Conservation (phyloP, 37 sponge, comb jelly and placozoan genomes). For the Agelas oroides region DNA sequence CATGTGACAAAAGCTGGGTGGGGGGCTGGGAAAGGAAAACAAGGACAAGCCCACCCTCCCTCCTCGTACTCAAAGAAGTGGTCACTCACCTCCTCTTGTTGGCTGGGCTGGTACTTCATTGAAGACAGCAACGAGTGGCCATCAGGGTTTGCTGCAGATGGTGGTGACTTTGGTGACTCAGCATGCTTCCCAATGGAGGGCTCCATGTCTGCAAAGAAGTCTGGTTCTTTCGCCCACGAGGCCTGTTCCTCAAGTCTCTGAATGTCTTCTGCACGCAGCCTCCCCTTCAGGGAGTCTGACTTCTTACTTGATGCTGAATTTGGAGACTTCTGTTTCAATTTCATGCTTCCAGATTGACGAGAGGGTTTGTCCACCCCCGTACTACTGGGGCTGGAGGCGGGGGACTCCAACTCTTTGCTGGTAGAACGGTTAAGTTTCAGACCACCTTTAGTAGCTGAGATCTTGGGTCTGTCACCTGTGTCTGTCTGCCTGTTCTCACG, state of each 20-base stretch:
- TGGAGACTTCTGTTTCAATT: background rate
- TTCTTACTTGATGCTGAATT: background rate
- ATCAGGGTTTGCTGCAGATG: no score
- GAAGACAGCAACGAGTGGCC: no score
- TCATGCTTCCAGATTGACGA: background rate
- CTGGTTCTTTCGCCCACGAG: constrained; percentile 39
- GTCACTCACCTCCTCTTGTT: no score
- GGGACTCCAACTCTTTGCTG: background rate
- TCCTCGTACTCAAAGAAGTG: no score
- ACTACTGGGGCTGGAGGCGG: background rate
- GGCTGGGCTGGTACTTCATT: no score
- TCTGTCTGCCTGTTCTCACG: background rate
- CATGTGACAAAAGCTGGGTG: no score
- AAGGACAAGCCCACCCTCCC: no score
- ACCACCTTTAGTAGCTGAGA: background rate
- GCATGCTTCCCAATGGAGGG: constrained; percentile 4
- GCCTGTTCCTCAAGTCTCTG: constrained; percentile 38
- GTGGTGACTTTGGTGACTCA: no score
- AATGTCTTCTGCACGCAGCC: constrained; percentile 42
- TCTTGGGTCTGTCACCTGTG: background rate
- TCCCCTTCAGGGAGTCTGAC: constrained; percentile 14
- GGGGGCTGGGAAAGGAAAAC: no score
- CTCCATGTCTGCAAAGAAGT: constrained; percentile 68
- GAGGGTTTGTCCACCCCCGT: background rate
- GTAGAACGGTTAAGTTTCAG: background rate